Evolutionary conservation across 2,888 invertebrate genomes (phyloP).

Genomic region (Salticus scenicus): DNA sequence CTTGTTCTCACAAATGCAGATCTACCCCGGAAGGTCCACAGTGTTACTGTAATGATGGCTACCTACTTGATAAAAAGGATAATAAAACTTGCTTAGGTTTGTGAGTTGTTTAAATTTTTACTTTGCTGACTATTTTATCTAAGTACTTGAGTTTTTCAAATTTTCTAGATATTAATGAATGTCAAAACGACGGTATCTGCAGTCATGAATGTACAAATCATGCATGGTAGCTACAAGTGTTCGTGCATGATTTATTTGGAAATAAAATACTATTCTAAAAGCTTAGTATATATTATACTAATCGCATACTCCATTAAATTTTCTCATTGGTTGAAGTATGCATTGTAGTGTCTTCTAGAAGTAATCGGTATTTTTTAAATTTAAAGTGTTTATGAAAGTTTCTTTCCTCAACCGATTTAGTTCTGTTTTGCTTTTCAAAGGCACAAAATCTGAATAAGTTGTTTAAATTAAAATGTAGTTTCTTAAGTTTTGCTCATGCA

Average conservation of each 20-base stretch:
- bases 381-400: no score
- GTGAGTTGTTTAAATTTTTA: background rate
- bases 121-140: background rate
- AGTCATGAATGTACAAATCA: constrained; percentile 79
- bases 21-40: constrained; percentile 62
- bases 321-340: no score
- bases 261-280: no score
- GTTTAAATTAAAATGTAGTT: no score
- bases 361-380: no score
- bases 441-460: no score
- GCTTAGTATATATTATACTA: no score
- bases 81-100: constrained; percentile 69
- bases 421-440: no score
- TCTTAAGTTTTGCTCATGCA: no score
- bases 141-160: background rate
- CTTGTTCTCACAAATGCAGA: constrained; percentile 63
- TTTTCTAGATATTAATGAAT: constrained; percentile 75
- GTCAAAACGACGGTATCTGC: constrained; percentile 77
- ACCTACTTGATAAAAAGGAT: constrained; percentile 42
- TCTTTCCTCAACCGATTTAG: no score
- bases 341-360: no score
- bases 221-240: constrained; percentile 83
- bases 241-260: constrained; percentile 80
- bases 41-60: constrained; percentile 72
- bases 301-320: no score